phyloP scores from a whole-genome alignment of 2,113 vertebrate species.

The Lophotis ruficrista region DNA sequence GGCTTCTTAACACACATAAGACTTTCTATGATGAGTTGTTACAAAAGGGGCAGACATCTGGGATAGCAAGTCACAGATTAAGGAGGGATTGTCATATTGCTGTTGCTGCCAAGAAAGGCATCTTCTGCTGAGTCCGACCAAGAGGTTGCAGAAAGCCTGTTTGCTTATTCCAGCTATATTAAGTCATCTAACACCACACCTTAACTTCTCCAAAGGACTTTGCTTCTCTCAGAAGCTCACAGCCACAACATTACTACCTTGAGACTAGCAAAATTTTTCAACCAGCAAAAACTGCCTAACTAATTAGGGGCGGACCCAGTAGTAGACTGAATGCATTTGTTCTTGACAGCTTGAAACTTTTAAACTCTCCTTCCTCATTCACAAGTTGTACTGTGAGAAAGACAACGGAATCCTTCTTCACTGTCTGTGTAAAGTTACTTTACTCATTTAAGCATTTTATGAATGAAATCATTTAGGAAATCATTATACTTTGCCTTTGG shows the following conservation, averaged over 20 bases:
- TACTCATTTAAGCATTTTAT: not conserved
- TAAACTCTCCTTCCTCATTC: not conserved
- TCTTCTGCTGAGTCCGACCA: not conserved
- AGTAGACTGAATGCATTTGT: not conserved
- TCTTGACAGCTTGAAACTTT: not conserved
- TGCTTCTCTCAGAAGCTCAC: not conserved
- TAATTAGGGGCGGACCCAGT: not conserved
- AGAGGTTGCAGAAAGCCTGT: not conserved
- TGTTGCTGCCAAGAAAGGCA: not conserved
- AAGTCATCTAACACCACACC: not conserved
- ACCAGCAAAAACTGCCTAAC: not conserved
- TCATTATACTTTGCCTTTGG: constrained; percentile 14
- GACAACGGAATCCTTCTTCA: not conserved
- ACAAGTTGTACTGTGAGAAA: not conserved
- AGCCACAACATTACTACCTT: not conserved
- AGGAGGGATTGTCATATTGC: not conserved
- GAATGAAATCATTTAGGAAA: constrained; percentile 31
- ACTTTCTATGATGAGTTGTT: not conserved
- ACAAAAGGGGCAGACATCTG: not conserved
- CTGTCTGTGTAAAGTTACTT: not conserved
- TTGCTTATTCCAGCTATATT: not conserved
- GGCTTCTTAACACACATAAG: not conserved
- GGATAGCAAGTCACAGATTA: not conserved
- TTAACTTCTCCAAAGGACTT: not conserved
- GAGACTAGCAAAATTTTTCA: not conserved